Base-by-base conservation (phyloP, 2,797 vertebrate genomes). In the Micromesistius poutassou region DNA sequence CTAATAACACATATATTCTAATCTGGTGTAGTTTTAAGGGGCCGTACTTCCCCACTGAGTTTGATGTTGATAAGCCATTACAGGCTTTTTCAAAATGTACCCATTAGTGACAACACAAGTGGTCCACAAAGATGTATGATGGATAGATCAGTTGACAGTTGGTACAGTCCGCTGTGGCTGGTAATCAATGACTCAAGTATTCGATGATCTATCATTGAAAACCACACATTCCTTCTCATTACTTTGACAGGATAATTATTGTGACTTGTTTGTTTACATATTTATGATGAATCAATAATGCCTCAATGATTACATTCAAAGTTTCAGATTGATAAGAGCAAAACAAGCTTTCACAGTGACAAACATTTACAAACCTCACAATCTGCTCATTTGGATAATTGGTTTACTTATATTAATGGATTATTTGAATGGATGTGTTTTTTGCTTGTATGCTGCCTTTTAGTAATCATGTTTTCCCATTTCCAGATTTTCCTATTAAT, bases 381-480 rank as follows among this genome's bases (percentile, higher is more conserved):
- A 68, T 28, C 25, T 16, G 25, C 62, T 68, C 62, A 28, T 28
- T 68, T 68, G 62, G 62, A 68, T 28, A 68, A 68, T 68, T 25
- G n/a, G 28, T 68, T 25, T 28, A 68, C 9, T 68, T 68, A 28
- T 28, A 68, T 68, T 12, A 68, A 68, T 68, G 62, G n/a, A 28
- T 68, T 68, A 68, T 68, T 68, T 68, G 8, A 68, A 68, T 68
- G 62, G 62, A 68, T 28, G n/a, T 68, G 10, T 68, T 68, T 68
- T 68, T 28, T 68, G 55, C 22, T 62, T 62, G 4, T 28, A 68
- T 68, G 55, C 55, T 68, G 10, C 62, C 5, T 68, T 28, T 68
- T 68, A 68, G n/a, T 28, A 28, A 68, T 68, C 62, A 68, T 68
- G 62, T 68, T 68, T 68, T 68, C n/a, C 62, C 55, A 62, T 62